phyloP scores from a whole-genome alignment of 1,140 invertebrate species.

The Diorhabda carinulata region DNA sequence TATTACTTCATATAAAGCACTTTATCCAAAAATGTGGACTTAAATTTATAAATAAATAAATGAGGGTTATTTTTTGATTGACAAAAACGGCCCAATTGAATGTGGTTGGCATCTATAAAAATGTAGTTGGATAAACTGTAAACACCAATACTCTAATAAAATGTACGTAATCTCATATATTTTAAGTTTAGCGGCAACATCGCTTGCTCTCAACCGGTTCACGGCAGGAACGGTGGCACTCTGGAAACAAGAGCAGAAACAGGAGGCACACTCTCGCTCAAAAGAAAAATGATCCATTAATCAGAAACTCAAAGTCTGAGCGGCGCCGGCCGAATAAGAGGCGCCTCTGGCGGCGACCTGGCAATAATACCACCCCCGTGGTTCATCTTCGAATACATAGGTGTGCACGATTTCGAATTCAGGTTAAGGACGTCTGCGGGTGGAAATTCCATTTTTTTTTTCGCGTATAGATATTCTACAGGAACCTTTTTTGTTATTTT shows the following conservation, averaged over 20 bases:
- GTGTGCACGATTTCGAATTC: constrained; percentile 5
- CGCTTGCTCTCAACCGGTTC: neutral
- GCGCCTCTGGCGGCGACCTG: constrained; percentile 26
- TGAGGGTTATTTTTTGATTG: no score
- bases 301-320: constrained; percentile 55
- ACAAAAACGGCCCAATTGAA: no score
- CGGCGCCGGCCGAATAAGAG: constrained; percentile 49
- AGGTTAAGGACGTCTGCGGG: constrained; percentile 17
- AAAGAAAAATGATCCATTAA: constrained; percentile 56
- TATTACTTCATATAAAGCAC: no score
- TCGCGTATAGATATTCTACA: neutral
- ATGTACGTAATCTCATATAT: no score
- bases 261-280: constrained; percentile 10
- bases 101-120: no score
- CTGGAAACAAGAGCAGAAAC: neutral
- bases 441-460: neutral
- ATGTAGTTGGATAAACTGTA: no score
- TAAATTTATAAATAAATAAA: no score
- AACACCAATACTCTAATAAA: no score
- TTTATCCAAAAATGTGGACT: no score
- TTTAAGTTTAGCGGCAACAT: neutral
- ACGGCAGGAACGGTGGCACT: neutral
- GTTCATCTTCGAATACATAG: constrained; percentile 2
- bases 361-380: constrained; percentile 16
- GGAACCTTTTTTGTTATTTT: neutral